These are phyloP conservation scores for Phalacrocorax carbo DNA, from an alignment of 2,113 vertebrate species.

Conservation along the genomic window DNA sequence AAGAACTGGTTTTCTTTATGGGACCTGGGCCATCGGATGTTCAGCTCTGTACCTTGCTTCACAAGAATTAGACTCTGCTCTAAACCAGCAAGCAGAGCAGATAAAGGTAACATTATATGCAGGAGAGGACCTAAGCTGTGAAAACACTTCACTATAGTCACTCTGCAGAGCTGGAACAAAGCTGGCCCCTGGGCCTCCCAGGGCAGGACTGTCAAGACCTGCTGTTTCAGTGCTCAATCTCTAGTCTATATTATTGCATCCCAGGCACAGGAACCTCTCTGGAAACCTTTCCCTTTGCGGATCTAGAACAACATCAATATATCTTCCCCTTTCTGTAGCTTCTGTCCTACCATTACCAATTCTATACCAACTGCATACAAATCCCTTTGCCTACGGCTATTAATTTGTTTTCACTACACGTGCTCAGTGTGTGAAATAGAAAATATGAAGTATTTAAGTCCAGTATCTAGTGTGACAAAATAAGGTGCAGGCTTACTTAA, in stretches of 20 bases:
- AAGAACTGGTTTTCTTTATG: neutral
- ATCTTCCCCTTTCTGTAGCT: neutral
- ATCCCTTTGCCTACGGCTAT: neutral
- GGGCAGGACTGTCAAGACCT: neutral
- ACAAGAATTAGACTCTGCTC: neutral
- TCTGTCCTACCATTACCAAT: neutral
- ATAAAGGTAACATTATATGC: neutral
- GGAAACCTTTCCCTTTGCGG: neutral
- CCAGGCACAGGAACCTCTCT: neutral
- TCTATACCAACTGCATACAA: neutral
- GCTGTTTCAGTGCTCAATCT: neutral
- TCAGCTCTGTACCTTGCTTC: neutral
- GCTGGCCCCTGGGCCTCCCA: neutral
- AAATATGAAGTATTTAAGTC: neutral
- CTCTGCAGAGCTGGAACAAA: neutral
- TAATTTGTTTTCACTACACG: neutral
- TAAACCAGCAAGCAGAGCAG: neutral
- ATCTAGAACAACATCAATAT: neutral
- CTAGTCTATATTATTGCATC: neutral
- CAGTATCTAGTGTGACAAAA: neutral
- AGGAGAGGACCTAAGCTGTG: neutral
- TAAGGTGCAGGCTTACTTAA: neutral
- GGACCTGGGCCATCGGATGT: rapidly evolving
- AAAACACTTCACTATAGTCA: neutral
- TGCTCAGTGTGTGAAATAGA: neutral